A percentile compares a stretch with the other conserved stretches of the same genome.
These are phyloP conservation scores for Chorisops tibialis DNA, from an alignment of 2,888 invertebrate species.

Conservation along the genomic window DNA sequence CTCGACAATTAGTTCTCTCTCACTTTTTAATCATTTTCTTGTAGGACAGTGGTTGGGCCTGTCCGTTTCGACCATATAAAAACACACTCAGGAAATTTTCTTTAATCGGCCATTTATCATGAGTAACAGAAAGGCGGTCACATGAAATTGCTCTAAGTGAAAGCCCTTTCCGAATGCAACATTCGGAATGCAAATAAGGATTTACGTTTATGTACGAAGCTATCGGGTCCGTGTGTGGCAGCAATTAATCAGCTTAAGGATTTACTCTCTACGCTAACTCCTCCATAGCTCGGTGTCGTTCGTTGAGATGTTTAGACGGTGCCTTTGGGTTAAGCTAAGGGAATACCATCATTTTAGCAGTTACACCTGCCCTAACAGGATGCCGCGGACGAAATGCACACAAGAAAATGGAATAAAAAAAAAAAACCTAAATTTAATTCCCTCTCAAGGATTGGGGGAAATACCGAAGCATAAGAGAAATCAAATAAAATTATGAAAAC, in stretches of 20 bases:
- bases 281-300: too few relatives aligned
- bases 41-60: not conserved
- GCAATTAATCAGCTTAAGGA: slow-evolving; percentile 30
- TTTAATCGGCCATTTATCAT: slow-evolving; percentile 18
- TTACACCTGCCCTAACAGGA: too few relatives aligned
- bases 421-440: too few relatives aligned
- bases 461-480: too few relatives aligned
- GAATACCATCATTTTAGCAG: too few relatives aligned
- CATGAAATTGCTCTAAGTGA: slow-evolving; percentile 31
- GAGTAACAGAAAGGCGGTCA: slow-evolving; percentile 30
- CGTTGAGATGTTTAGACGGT: too few relatives aligned
- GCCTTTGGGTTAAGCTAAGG: too few relatives aligned
- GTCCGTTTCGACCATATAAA: not conserved
- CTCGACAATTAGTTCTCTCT: slow-evolving; percentile 16
- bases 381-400: too few relatives aligned
- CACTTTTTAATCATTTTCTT: slow-evolving; percentile 17
- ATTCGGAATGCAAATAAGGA: slow-evolving; percentile 30
- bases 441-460: too few relatives aligned
- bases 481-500: too few relatives aligned
- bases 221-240: slow-evolving; percentile 30
- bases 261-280: slow-evolving; percentile 1
- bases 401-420: too few relatives aligned
- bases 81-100: slow-evolving; percentile 24
- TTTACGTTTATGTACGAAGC: slow-evolving; percentile 25
- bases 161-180: slow-evolving; percentile 33